Base-by-base conservation (phyloP, 2,888 invertebrate species). In the Stenodema calcarata region DNA sequence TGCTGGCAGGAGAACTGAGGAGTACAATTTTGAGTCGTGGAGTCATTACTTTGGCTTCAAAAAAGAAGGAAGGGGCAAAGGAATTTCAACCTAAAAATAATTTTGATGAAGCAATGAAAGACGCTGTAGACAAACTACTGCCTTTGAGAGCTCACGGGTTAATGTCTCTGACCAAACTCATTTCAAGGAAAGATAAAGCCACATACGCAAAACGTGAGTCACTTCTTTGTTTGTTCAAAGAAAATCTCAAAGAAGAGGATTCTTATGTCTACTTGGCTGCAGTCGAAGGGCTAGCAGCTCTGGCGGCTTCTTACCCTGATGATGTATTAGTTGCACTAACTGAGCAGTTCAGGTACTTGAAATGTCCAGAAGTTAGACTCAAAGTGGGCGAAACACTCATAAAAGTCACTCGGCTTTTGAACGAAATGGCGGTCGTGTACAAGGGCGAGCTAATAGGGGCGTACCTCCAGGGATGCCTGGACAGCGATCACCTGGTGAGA, bases 111-210 rank as follows among this genome's bases (percentile, higher is more conserved):
- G 95, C 95, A 0, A 90, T 96, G 85, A 91, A 93, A 81, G 94
- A 96, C 91, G 92, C 95, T 27, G 93, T 93, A 90, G 95, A 96
- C 92, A 93, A 94, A 35, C 90, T 95, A 86, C 91, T 97, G 76
- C 97, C 97, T n/a, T 94, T 95, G 0, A 93, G 95, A 90, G 97
- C 95, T 14, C 97, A 97, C 91, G 97, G 95, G 9, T 92, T 97
- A 50, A 94, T 96, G 89, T 92, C 93, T 79, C 91, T 97, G 18
- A 94, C 94, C 18, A 95, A 94, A 91, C 92, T 97, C n/a, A 92
- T 97, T 80, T 93, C 95, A 90, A 91, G 91, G 23, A 93, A 92
- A 88, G 95, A 97, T 91, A 89, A 92, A 35, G 94, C 94, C 89
- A 93, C 95, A 12, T 90, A 94, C 88, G 92, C 93, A 0, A 94